Percentiles rank a stretch among this genome's conserved stretches.
These are phyloP conservation scores for Tachina fera DNA, from an alignment of 2,888 invertebrate genomes.

Conservation along the genomic window DNA sequence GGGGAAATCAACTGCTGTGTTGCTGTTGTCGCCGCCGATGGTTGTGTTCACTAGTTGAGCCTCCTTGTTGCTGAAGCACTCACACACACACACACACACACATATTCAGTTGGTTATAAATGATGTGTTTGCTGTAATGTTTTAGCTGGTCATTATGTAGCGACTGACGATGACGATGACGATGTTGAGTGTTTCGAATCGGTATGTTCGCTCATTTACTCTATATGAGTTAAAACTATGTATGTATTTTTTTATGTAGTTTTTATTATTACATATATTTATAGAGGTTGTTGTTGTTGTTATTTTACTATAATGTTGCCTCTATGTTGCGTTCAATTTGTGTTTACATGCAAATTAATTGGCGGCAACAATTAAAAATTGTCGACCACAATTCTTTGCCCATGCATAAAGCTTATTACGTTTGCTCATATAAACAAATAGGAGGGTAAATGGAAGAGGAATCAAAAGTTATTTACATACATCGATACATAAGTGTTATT, in stretches of 20 bases:
- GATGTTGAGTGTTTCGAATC: slow-evolving; percentile 31
- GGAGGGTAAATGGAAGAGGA: background rate
- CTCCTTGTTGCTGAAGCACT: slow-evolving; percentile 30
- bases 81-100: slow-evolving; percentile 19
- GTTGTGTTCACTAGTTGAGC: slow-evolving; percentile 21
- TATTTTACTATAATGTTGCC: slow-evolving; percentile 55
- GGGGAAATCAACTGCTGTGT: slow-evolving; percentile 48
- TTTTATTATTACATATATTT: slow-evolving; percentile 21
- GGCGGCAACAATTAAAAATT: slow-evolving; percentile 73
- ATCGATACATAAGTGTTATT: too few relatives aligned
- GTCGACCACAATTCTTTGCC: slow-evolving; percentile 57
- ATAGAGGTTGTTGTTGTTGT: slow-evolving; percentile 34
- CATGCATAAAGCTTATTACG: slow-evolving; percentile 27
- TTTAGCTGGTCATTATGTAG: slow-evolving; percentile 51
- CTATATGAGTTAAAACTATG: slow-evolving; percentile 53
- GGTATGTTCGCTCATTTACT: slow-evolving; percentile 52
- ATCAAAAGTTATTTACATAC: background rate
- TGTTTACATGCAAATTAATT: slow-evolving; percentile 76
- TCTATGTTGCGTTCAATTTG: slow-evolving; percentile 74
- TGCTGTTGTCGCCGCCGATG: slow-evolving; percentile 29
- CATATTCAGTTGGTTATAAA: slow-evolving; percentile 41
- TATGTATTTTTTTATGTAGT: slow-evolving; percentile 11
- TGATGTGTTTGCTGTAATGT: slow-evolving; percentile 56
- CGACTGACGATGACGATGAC: slow-evolving; percentile 23
- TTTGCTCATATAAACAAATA: background rate